A percentile compares a stretch with the other conserved stretches of the same genome.
phyloP scores from a whole-genome alignment of 2,888 invertebrate genomes.

The Ormyrus thymus region DNA sequence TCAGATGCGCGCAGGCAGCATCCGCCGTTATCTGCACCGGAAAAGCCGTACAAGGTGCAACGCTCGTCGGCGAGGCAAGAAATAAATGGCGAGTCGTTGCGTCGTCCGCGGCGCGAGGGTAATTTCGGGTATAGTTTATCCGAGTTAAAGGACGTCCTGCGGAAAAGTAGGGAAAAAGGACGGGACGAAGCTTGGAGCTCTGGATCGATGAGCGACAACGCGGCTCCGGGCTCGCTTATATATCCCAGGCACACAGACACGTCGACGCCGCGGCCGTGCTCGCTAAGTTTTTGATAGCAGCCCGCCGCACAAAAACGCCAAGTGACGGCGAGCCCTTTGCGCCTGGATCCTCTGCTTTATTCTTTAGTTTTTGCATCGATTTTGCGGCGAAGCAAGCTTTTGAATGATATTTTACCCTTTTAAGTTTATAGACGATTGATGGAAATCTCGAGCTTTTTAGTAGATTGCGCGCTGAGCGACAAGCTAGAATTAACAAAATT shows the following conservation, averaged over 20 bases:
- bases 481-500: no score
- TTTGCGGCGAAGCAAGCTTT: no score
- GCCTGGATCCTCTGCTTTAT: neutral
- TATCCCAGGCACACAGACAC: slow-evolving; percentile 2
- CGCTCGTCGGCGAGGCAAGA: no score
- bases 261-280: slow-evolving; percentile 7
- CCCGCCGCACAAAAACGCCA: neutral
- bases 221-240: slow-evolving; percentile 64
- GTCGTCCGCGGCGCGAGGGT: neutral
- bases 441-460: no score
- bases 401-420: no score
- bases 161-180: slow-evolving; percentile 37
- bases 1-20: no score
- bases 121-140: slow-evolving; percentile 10
- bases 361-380: neutral
- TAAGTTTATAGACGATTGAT: no score
- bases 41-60: no score
- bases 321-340: neutral
- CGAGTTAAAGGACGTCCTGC: slow-evolving; percentile 20
- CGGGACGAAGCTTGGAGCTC: slow-evolving; percentile 47
- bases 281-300: slow-evolving; percentile 27
- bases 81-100: no score
- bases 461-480: no score
- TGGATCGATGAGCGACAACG: slow-evolving; percentile 70
- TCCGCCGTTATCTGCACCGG: no score